Conservation (phyloP, 2,888 invertebrate genomes). For the Nephrotoma appendiculata region DNA sequence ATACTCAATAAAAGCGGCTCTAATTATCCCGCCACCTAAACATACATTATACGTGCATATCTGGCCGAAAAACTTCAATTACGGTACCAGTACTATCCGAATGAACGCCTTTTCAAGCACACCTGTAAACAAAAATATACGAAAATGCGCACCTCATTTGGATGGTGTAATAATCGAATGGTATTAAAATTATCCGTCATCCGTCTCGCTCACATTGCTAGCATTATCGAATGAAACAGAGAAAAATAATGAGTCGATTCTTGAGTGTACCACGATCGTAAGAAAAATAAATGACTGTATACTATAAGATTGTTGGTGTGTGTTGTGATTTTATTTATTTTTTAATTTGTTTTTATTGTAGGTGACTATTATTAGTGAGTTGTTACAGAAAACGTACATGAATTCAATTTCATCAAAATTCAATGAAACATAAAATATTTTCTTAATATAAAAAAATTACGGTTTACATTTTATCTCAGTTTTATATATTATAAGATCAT, state of each 20-base stretch:
- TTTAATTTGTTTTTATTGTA: neutral
- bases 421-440: neutral
- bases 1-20: too few species aligned
- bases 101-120: neutral
- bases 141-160: neutral
- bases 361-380: neutral
- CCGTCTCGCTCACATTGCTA: neutral
- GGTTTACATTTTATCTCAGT: neutral
- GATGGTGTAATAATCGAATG: neutral
- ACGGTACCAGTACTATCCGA: too few species aligned
- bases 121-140: neutral
- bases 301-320: neutral
- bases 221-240: neutral
- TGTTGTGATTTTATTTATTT: neutral
- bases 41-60: too few species aligned
- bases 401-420: neutral
- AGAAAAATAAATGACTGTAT: neutral
- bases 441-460: neutral
- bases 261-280: neutral
- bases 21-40: too few species aligned
- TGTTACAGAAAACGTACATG: neutral
- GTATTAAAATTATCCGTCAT: neutral
- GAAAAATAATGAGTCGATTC: neutral
- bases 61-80: too few species aligned
- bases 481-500: neutral